Percentiles rank a stretch among this genome's conserved stretches.
These are phyloP conservation scores for western clawed frog (Xenopus tropicalis) DNA, from an alignment of 2,113 vertebrate genomes.

Conservation along the genomic window UCB_Xtro_10.0 CM004443.2:209940501-209941000, in stretches of 20 bases:
- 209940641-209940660: constrained; percentile 28
- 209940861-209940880: constrained; percentile 15
- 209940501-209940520: background rate
- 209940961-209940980: no score
- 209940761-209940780: constrained; percentile 33
- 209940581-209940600: constrained; percentile 14
- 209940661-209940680: constrained; percentile 23
- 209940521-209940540: background rate
- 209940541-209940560: constrained; percentile 6
- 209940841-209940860: constrained; percentile 2
- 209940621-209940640: constrained; percentile 26
- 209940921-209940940: background rate
- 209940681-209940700: constrained; percentile 34
- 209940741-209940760: constrained; percentile 27
- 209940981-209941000: no score
- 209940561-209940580: background rate
- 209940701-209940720: constrained; percentile 32
- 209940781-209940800: constrained; percentile 21
- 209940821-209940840: constrained; percentile 1
- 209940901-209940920: background rate
- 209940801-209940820: constrained; percentile 16
- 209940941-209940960: no score
- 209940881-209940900: background rate
- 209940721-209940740: constrained; percentile 17
- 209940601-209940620: constrained; percentile 12